Conservation (phyloP, 2,797 vertebrate species). For the Thalassophryne amazonica region DNA sequence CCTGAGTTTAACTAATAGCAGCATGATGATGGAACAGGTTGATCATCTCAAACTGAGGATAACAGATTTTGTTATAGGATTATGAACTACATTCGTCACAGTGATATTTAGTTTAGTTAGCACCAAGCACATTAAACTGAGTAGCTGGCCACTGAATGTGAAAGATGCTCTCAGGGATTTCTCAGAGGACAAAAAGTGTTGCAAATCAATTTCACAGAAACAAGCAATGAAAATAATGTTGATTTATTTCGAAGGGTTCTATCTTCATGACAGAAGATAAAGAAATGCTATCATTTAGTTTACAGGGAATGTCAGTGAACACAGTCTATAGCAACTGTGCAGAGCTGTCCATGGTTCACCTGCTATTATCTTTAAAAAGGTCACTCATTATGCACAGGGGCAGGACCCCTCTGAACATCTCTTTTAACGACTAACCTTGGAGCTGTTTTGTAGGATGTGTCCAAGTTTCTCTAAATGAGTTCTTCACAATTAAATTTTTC, state of each 20-base stretch:
- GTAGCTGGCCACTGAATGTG: slow-evolving; percentile 12
- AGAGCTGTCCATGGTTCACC: slow-evolving; percentile 6
- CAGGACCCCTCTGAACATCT: too few species aligned
- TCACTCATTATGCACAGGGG: slow-evolving; percentile 26
- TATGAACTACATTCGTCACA: slow-evolving; percentile 27
- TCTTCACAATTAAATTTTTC: too few species aligned
- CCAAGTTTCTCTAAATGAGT: too few species aligned
- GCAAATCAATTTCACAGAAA: slow-evolving; percentile 43
- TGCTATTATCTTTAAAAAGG: slow-evolving; percentile 29
- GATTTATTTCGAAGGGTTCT: slow-evolving; percentile 16
- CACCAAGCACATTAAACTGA: slow-evolving; percentile 18
- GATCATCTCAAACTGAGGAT: slow-evolving; percentile 11
- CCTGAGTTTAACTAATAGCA: slow-evolving; percentile 5
- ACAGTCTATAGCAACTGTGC: background rate
- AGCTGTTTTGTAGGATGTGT: too few species aligned
- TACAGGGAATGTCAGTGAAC: background rate
- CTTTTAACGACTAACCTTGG: too few species aligned
- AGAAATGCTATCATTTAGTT: slow-evolving; percentile 2
- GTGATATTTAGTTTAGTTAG: slow-evolving; percentile 32
- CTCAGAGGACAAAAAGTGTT: slow-evolving; percentile 17
- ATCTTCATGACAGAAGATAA: slow-evolving; percentile 7
- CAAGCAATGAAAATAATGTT: slow-evolving; percentile 23
- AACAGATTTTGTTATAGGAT: slow-evolving; percentile 41
- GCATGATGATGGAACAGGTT: slow-evolving; percentile 14
- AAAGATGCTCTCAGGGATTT: slow-evolving; percentile 21